A percentile compares a stretch with the other conserved stretches of the same genome.
Conservation (phyloP, 2,113 vertebrate species). For the Mesocricetus auratus region DNA sequence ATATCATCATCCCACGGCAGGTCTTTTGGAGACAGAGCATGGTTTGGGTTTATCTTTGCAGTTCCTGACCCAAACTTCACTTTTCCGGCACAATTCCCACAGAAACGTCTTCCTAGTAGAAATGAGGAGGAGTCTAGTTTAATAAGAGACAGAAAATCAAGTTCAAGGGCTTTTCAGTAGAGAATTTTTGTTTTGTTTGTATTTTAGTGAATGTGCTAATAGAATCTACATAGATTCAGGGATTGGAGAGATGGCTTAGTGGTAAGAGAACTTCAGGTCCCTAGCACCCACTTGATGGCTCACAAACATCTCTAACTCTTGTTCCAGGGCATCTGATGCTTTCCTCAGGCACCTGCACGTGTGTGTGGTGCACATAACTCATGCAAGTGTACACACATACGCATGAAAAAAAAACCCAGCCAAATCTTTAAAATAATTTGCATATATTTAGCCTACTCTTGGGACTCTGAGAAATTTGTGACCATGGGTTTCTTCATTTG, state of each 20-base stretch:
- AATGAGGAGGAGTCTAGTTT: neutral
- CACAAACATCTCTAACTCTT: no score
- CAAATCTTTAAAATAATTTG: constrained; percentile 26
- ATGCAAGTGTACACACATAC: neutral
- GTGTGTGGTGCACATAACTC: neutral
- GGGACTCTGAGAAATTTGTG: neutral
- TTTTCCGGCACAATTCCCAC: neutral
- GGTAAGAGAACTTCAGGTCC: neutral
- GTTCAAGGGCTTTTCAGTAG: neutral
- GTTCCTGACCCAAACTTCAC: neutral
- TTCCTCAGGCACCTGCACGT: no score
- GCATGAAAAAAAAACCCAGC: neutral
- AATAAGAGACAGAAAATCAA: constrained; percentile 6
- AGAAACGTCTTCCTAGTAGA: neutral
- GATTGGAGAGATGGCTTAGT: neutral
- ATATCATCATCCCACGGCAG: accelerated
- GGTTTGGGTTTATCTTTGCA: constrained; percentile 42
- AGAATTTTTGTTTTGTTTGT: neutral
- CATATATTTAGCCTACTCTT: constrained; percentile 3
- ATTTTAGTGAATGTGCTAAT: neutral
- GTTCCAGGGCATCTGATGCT: neutral
- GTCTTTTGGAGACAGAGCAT: constrained; percentile 1
- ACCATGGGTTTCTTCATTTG: neutral
- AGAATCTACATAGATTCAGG: neutral
- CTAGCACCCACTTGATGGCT: no score